Evolutionary conservation across 2,888 invertebrate species (phyloP), one percentile per base, ranked within the genome.

Genomic region (Drosophila cyrtoloma): DNA sequence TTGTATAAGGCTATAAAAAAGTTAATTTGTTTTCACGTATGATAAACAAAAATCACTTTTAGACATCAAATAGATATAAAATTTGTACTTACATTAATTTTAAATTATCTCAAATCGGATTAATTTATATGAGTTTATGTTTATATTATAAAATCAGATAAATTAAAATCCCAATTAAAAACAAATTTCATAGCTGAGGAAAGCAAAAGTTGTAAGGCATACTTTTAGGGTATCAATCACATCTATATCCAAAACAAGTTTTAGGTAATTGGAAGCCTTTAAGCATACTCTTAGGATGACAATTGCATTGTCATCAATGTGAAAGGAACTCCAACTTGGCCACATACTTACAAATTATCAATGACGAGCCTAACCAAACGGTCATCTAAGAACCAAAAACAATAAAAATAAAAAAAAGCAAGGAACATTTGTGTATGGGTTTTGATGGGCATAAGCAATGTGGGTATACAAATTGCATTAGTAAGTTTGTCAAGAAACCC

Each of bases 261-360:
- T 4, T 7, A 14, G 7, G 4, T 2, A 4, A 47, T 22, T 22
- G 14, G 22, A 22, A 3, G 44, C 44, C 22, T 44, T 44, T 22
- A 22, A 47, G 47, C 26, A 47, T 47, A 47, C 47, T 47, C 47
- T 47, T 47, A 16, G 47, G 22, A 47, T 47, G 22, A 47, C 47
- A 22, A 14, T 22, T 14, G 22, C 14, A 14, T 4, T 22, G 14
- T 1, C 7, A 4, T 47, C 47, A 22, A 7, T 4, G 7, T 4
- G 14, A 2, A 14, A 7, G 14, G 14, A 47, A 47, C 26, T 16
- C 16, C 2, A 42, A 10, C 10, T n/a, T 10, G 42, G n/a, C 10
- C 42, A 10, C 10, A 10, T n/a, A 7, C 47, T 7, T 22, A 16
- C 22, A 47, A 14, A 47, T 16, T 47, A 9, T 26, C 4, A 0